Percentiles rank a stretch among this genome's conserved stretches.
Conservation (phyloP, 2,888 invertebrate species). For the Sicus ferrugineus region DNA sequence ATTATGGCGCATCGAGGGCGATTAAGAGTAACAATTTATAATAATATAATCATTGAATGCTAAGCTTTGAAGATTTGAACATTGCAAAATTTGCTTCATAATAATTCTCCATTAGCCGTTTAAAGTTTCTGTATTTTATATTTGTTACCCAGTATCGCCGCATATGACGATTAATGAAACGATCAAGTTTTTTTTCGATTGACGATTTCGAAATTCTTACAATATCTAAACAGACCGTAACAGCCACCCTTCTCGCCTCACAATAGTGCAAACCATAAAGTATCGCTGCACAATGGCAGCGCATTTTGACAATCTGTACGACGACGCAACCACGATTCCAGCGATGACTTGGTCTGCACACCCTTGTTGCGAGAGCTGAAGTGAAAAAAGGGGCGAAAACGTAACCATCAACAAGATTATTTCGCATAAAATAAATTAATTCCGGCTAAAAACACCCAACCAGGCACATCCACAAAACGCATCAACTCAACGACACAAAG, state of each 20-base stretch:
- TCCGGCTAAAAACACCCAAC: constrained; percentile 52
- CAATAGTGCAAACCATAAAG: constrained; percentile 21
- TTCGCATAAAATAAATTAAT: constrained; percentile 62
- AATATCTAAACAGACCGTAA: neutral
- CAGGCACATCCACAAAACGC: constrained; percentile 42
- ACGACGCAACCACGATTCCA: neutral
- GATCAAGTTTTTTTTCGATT: constrained; percentile 7
- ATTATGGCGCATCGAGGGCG: too few relatives aligned
- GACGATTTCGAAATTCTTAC: neutral
- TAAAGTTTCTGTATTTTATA: neutral
- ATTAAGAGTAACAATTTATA: too few relatives aligned
- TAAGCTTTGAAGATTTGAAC: too few relatives aligned
- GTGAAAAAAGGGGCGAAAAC: constrained; percentile 58
- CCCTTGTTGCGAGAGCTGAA: constrained; percentile 17
- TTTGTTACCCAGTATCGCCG: neutral
- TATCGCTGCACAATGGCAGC: constrained; percentile 23
- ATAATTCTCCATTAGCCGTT: too few relatives aligned
- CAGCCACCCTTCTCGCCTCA: constrained; percentile 13
- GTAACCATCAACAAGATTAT: constrained; percentile 62
- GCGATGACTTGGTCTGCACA: neutral
- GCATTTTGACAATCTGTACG: constrained; percentile 3
- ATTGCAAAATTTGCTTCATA: neutral
- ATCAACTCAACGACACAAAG: constrained; percentile 1
- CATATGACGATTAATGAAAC: constrained; percentile 20
- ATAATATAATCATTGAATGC: too few relatives aligned